Evolutionary conservation across 2,797 vertebrate genomes (phyloP), one percentile per base, ranked within the genome.

Genomic region (Cyprinella venusta): DNA sequence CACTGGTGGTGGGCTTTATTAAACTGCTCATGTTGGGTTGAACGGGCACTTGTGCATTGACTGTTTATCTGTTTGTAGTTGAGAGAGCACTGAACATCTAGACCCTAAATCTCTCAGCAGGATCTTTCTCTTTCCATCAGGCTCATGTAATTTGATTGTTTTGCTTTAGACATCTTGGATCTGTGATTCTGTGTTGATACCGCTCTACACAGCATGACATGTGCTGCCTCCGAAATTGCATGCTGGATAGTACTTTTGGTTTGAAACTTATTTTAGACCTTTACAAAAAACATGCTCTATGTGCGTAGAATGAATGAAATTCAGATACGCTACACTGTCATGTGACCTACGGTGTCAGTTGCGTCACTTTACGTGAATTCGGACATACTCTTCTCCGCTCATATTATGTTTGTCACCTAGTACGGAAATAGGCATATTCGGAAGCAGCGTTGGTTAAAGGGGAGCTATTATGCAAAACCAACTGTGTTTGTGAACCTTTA

Each of bases 1-100:
- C 83, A 42, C 86, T 80, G 86, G 59, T 19, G 80, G 85, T 61
- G 63, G 40, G 24, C 26, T 79, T 68, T 52, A 33, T 79, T 38
- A 79, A 67, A 79, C 33, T 77, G n/a, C 40, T 48, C n/a, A 77
- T 77, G 54, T 2, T 33, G 33, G 33, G 33, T 13, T 19, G 38
- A 76, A 45, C 5, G 8, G 36, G 54, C 54, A 21, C 59, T 50
- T 48, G 45, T 48, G 45, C 45, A 48, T 48, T 21, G 12, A 13
- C 38, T 38, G 36, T 79, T 77, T 61, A 64, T 64, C 38, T 63
- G 76, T 50, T 12, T 65, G 12, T 68, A 67, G 56, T 7, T n/a
- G 26, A 65, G 8, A 42, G 24, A 42, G 74, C 54, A 42, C 52
- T 33, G 59, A 64, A 13, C 10, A 48, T 38, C 59, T 59, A 1